Percentiles rank a stretch among this genome's conserved stretches.
phyloP scores from a whole-genome alignment of 1,140 invertebrate species.

The Halictus rubicundus region DNA sequence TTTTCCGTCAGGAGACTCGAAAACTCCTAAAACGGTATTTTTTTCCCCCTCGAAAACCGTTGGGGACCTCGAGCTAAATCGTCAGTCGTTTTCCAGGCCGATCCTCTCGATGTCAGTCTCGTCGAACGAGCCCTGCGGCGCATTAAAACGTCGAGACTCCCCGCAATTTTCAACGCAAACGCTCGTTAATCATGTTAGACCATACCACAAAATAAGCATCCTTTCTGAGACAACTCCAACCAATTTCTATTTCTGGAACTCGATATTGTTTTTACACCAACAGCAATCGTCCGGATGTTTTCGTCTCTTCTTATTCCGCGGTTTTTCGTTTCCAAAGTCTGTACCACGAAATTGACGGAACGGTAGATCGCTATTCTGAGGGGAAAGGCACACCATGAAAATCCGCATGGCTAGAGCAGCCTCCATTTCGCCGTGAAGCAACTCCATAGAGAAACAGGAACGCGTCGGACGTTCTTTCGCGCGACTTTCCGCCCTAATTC shows the following conservation, averaged over 20 bases:
- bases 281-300: neutral
- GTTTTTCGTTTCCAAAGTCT: too few species aligned
- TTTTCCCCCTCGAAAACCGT: neutral
- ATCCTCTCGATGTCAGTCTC: too few species aligned
- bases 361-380: neutral
- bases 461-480: slow-evolving; percentile 6
- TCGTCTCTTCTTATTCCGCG: too few species aligned
- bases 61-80: too few species aligned
- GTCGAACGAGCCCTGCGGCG: too few species aligned
- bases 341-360: neutral
- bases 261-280: slow-evolving; percentile 1
- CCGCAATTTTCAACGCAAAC: too few species aligned
- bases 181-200: too few species aligned
- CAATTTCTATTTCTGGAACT: neutral
- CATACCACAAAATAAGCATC: too few species aligned
- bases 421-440: neutral
- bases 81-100: neutral
- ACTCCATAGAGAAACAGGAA: neutral
- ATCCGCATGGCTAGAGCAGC: neutral
- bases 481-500: slow-evolving; percentile 30
- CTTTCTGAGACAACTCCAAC: too few species aligned
- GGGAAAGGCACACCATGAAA: neutral
- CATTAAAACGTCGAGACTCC: too few species aligned
- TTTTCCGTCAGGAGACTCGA: too few species aligned
- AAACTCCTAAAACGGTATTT: neutral